Evolutionary conservation across 2,797 vertebrate species (phyloP), one percentile per base, ranked within the genome.

Genomic region (Coregonus sp.): DNA sequence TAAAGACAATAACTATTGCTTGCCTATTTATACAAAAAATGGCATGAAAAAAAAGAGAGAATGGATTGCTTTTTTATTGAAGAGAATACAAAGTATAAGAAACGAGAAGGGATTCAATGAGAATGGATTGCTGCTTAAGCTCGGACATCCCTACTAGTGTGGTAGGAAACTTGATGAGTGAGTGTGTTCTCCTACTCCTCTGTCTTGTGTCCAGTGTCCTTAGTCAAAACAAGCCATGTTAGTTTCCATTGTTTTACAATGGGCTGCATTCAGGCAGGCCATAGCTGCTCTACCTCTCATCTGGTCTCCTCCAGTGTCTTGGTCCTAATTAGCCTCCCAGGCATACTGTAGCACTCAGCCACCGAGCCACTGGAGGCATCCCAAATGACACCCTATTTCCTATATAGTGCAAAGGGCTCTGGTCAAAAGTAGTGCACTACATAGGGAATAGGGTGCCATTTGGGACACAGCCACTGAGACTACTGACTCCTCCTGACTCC

Each of bases 191-290:
- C 59, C 59, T 25, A 9, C 40, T 47, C 25, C 47, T 74, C 31
- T 69, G 74, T 73, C 68, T 76, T 37, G 75, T 59, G 75, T 88
- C 76, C 80, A 72, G 67, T 84, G 76, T 78, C 81, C 75, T 75
- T 89, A 87, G 84, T 78, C 72, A 77, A 86, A 89, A 87, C 86
- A 88, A 79, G 33, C 80, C 79, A 56, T 74, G 77, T 83, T 79
- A 73, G 65, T 80, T 86, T 83, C 31, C 76, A 73, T 82, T 73
- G 82, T 79, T 79, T 74, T 76, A 63, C 56, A 59, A 59, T 31
- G 5, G 14, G 25, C 63, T 66, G 63, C 63, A 14, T 66, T 66
- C 29, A 16, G 66, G 9, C 40, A 47, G 40, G 20, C 20, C 20
- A 25, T 25, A 7, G 4, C 66, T 68, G 12, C 66, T 35, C 31